A percentile compares a stretch with the other conserved stretches of the same genome.
These are phyloP conservation scores for Chaetops frenatus DNA, from an alignment of 2,113 vertebrate species.

Conservation along the genomic window DNA sequence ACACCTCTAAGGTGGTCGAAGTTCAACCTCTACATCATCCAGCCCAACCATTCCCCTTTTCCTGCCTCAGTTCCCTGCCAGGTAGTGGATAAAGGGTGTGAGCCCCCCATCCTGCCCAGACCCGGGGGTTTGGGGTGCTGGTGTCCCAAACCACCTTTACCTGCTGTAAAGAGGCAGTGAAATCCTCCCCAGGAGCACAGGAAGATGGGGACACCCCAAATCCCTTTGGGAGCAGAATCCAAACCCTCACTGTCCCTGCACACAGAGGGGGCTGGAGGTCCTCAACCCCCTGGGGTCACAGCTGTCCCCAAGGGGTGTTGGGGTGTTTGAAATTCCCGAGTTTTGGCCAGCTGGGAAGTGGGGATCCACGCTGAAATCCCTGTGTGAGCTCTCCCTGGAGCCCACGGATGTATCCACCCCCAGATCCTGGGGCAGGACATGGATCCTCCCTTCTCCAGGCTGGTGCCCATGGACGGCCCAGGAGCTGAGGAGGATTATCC, in stretches of 20 bases:
- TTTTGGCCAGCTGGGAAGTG: background rate
- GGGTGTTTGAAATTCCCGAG: background rate
- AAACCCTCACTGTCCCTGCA: background rate
- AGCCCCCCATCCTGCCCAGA: too few species aligned
- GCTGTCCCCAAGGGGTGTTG: background rate
- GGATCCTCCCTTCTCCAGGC: background rate
- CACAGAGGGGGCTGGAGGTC: background rate
- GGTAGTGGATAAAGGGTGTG: too few species aligned
- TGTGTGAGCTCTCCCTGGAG: background rate
- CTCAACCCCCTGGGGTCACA: background rate
- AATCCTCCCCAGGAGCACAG: background rate
- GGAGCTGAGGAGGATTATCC: background rate
- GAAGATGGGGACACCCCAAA: background rate
- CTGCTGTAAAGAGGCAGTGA: background rate
- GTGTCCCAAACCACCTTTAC: background rate
- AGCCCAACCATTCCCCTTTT: too few species aligned
- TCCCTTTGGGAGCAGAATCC: background rate
- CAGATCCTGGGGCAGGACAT: background rate
- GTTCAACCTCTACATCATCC: too few species aligned
- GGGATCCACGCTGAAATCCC: background rate
- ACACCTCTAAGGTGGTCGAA: too few species aligned
- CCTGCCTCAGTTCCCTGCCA: too few species aligned
- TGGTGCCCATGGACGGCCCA: background rate
- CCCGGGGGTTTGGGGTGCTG: background rate
- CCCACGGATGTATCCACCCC: background rate